A percentile compares a stretch with the other conserved stretches of the same genome.
These are phyloP conservation scores for Xiphydria camelus DNA, from an alignment of 2,888 invertebrate genomes.

Conservation along the genomic window DNA sequence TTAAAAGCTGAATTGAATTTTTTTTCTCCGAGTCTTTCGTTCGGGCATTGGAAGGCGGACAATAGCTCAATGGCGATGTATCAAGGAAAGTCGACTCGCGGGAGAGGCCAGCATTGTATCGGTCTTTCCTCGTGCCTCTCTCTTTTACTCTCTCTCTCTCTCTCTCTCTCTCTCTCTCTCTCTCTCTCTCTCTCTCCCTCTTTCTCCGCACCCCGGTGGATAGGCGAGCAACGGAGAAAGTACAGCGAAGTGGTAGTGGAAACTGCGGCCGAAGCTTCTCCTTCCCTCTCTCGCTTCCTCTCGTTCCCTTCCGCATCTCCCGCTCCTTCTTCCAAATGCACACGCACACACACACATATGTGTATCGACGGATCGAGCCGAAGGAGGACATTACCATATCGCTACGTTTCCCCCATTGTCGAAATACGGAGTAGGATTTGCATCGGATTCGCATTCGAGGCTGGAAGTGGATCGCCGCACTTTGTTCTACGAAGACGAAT, in stretches of 20 bases:
- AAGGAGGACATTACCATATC: slow-evolving; percentile 43
- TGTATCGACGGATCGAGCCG: slow-evolving; percentile 7
- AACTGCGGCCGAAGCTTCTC: slow-evolving; percentile 7
- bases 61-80: slow-evolving; percentile 58
- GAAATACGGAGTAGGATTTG: slow-evolving; percentile 37
- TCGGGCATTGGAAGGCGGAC: slow-evolving; percentile 57
- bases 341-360: slow-evolving; percentile 1
- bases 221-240: slow-evolving; percentile 17
- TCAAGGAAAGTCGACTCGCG: slow-evolving; percentile 58
- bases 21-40: slow-evolving; percentile 57
- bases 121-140: slow-evolving; percentile 48
- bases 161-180: slow-evolving; percentile 21
- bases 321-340: slow-evolving; percentile 11
- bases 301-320: background rate
- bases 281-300: slow-evolving; percentile 11
- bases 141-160: slow-evolving; percentile 20
- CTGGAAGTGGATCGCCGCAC: slow-evolving; percentile 40
- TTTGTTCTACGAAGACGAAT: slow-evolving; percentile 46
- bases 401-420: slow-evolving; percentile 40
- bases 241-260: background rate
- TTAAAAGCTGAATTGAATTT: slow-evolving; percentile 59
- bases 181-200: slow-evolving; percentile 18
- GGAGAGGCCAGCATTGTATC: slow-evolving; percentile 57
- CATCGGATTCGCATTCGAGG: slow-evolving; percentile 43
- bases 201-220: background rate